Evolutionary conservation across 2,797 vertebrate species (phyloP).

Genomic region (Leptodactylus fallax): DNA sequence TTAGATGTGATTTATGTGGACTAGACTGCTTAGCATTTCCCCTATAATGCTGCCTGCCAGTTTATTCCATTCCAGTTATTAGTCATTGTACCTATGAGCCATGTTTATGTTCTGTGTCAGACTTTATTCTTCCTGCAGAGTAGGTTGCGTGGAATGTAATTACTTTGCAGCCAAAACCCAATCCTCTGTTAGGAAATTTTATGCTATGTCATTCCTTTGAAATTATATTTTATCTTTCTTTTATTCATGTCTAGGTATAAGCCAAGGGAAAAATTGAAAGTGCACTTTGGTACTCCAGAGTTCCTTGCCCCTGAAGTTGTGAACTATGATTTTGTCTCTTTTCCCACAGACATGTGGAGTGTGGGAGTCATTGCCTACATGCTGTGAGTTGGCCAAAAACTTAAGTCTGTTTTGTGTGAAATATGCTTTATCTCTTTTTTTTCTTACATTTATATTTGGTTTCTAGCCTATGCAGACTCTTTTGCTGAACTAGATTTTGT

Average conservation of each 20-base stretch:
- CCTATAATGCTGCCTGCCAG: slow-evolving; percentile 32
- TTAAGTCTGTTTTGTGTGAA: slow-evolving; percentile 47
- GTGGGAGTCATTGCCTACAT: slow-evolving; percentile 95
- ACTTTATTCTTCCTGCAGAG: slow-evolving; percentile 46
- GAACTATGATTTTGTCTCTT: slow-evolving; percentile 98
- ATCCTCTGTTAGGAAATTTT: slow-evolving; percentile 13
- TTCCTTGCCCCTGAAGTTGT: slow-evolving; percentile 97
- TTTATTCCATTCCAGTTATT: slow-evolving; percentile 40
- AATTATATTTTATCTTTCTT: slow-evolving; percentile 43
- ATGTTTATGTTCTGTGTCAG: slow-evolving; percentile 56
- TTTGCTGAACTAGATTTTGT: slow-evolving; percentile 44
- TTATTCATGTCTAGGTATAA: slow-evolving; percentile 85
- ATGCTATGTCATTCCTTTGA: slow-evolving; percentile 55
- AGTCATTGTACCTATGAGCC: slow-evolving; percentile 14
- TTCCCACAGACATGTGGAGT: slow-evolving; percentile 98
- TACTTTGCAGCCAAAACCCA: slow-evolving; percentile 4
- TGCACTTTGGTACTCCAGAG: slow-evolving; percentile 98
- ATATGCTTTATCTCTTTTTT: slow-evolving; percentile 45
- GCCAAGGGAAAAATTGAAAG: slow-evolving; percentile 92
- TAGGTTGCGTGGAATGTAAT: slow-evolving; percentile 10
- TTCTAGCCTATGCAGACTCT: slow-evolving; percentile 25
- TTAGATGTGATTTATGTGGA: slow-evolving; percentile 51
- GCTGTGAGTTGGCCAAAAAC: slow-evolving; percentile 83
- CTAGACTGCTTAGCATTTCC: slow-evolving; percentile 4
- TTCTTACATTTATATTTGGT: slow-evolving; percentile 41